Percentiles rank a stretch among this genome's conserved stretches.
phyloP scores from a whole-genome alignment of 1,140 invertebrate species.

The Conus ventricosus region DNA sequence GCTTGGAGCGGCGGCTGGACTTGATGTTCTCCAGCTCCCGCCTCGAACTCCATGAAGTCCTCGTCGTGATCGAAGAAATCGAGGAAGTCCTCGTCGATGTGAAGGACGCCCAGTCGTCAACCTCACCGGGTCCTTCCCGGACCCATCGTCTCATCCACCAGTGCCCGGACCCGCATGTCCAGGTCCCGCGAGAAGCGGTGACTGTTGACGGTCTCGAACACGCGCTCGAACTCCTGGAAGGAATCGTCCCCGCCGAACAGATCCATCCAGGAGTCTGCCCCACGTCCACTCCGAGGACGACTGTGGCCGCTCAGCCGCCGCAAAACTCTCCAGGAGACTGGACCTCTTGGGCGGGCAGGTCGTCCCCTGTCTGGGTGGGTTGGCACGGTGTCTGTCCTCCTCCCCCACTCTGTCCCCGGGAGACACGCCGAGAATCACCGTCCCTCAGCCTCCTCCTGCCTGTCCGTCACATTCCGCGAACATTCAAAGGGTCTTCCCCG shows the following conservation, averaged over 20 bases:
- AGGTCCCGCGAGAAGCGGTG: constrained; percentile 51
- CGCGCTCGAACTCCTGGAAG: constrained; percentile 70
- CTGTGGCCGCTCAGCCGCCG: constrained; percentile 16
- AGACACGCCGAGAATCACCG: background rate
- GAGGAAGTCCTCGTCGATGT: constrained; percentile 60
- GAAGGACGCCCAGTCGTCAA: constrained; percentile 14
- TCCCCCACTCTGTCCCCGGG: background rate
- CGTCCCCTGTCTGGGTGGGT: background rate
- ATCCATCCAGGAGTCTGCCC: constrained; percentile 60
- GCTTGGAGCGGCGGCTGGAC: constrained; percentile 56
- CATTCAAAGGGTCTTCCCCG: background rate
- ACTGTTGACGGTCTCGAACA: constrained; percentile 68
- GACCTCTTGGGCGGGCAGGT: background rate
- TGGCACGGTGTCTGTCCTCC: background rate
- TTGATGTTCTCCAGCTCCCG: constrained; percentile 66
- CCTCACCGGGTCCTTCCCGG: constrained; percentile 17
- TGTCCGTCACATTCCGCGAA: background rate
- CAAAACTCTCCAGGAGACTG: constrained; percentile 18
- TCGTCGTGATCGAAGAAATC: constrained; percentile 71
- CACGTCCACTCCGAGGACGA: constrained; percentile 2
- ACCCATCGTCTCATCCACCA: constrained; percentile 44
- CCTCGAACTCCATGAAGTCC: constrained; percentile 68
- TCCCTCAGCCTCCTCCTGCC: background rate
- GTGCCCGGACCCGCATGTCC: constrained; percentile 28
- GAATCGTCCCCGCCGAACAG: constrained; percentile 68